These are phyloP conservation scores for Tringa solitaria DNA, from an alignment of 2,113 vertebrate species.

Conservation along the genomic window DNA sequence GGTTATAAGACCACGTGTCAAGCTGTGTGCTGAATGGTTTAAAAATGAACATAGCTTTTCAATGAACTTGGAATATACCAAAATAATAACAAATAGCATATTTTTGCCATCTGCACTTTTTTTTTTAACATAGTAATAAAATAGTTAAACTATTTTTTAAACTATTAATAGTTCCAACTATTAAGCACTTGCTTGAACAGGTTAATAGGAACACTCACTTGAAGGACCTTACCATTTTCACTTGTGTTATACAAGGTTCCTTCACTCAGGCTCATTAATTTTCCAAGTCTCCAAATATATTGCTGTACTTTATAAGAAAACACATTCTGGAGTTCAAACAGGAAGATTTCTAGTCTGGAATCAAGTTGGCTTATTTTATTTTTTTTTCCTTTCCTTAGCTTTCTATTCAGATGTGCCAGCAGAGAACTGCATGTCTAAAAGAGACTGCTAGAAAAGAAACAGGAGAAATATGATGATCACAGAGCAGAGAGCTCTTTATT, in stretches of 20 bases:
- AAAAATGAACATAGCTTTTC: not conserved
- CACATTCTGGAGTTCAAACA: not conserved
- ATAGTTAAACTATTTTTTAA: not conserved
- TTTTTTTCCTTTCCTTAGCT: not conserved
- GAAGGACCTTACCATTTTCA: not conserved
- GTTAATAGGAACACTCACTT: not conserved
- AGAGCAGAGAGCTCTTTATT: not conserved
- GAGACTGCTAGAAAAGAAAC: not conserved
- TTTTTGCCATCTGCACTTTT: not conserved
- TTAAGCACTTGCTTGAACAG: not conserved
- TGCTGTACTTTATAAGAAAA: not conserved
- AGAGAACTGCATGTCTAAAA: not conserved
- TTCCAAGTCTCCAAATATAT: not conserved
- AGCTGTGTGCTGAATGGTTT: not conserved
- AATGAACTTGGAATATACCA: not conserved
- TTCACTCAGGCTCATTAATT: not conserved
- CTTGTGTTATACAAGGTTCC: not conserved
- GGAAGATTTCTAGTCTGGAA: not conserved
- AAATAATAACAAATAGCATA: not conserved
- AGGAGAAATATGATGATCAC: not conserved
- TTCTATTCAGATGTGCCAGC: not conserved
- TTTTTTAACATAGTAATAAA: not conserved
- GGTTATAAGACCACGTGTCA: not conserved
- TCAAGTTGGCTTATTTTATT: not conserved
- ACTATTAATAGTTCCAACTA: not conserved